Evolutionary conservation across 2,113 vertebrate species (phyloP).

Genomic region (Cyrtonyx montezumae): DNA sequence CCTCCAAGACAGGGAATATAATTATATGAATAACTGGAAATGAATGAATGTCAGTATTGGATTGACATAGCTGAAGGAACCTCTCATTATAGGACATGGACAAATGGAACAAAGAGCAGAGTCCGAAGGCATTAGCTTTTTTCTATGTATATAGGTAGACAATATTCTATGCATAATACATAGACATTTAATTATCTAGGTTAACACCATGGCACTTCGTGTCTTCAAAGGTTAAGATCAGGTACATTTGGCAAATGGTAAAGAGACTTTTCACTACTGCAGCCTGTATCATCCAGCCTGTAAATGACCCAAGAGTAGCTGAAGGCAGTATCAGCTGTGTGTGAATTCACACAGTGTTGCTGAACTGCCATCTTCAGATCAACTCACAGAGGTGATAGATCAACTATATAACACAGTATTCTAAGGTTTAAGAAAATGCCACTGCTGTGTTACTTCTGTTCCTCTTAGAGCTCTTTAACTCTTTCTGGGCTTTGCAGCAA

Average conservation of each 20-base stretch:
- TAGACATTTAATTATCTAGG: not conserved
- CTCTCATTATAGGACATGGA: not conserved
- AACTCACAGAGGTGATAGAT: not conserved
- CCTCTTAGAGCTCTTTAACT: not conserved
- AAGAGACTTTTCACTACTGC: rapidly evolving
- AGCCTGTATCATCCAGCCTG: not conserved
- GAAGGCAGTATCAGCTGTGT: not conserved
- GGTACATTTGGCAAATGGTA: not conserved
- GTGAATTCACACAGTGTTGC: not conserved
- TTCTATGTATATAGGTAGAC: not conserved
- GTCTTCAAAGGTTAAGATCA: not conserved
- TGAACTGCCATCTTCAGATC: not conserved
- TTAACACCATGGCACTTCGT: not conserved
- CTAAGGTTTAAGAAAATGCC: not conserved
- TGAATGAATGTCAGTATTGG: not conserved
- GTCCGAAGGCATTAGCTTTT: not conserved
- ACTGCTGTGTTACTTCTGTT: rapidly evolving
- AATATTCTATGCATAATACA: not conserved
- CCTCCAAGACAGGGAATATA: rapidly evolving
- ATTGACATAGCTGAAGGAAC: not conserved
- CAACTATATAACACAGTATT: not conserved
- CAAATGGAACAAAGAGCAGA: not conserved
- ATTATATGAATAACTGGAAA: not conserved
- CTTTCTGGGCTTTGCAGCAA: not conserved
- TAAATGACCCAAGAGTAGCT: not conserved